Conservation (phyloP, 2,113 vertebrate genomes). For the Prochilodus magdalenae region DNA sequence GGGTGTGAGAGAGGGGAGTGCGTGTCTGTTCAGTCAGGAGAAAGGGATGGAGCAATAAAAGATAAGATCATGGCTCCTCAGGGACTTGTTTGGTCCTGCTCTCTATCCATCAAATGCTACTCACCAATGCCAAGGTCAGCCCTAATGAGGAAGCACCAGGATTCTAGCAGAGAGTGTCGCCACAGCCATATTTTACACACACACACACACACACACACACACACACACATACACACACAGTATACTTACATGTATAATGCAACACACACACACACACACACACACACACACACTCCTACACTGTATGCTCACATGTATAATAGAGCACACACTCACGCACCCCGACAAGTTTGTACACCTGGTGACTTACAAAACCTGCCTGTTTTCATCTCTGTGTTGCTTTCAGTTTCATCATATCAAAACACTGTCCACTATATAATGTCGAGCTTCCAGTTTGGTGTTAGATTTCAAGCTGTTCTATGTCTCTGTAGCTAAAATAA, state of each 20-base stretch:
- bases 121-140: constrained; percentile 82
- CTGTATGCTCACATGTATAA: constrained; percentile 39
- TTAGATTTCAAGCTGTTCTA: too few relatives aligned
- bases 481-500: too few relatives aligned
- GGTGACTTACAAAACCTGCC: neutral
- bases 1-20: constrained; percentile 64
- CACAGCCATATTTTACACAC: constrained; percentile 34
- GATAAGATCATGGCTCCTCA: constrained; percentile 76
- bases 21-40: constrained; percentile 77
- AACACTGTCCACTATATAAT: too few relatives aligned
- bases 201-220: constrained; percentile 18
- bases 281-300: constrained; percentile 25
- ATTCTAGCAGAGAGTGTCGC: constrained; percentile 57
- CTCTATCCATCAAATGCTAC: constrained; percentile 83
- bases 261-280: constrained; percentile 23
- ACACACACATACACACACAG: neutral
- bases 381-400: too few relatives aligned
- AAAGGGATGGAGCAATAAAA: constrained; percentile 81
- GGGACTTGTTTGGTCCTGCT: constrained; percentile 76
- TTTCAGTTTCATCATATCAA: too few relatives aligned
- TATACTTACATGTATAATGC: constrained; percentile 42
- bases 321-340: constrained; percentile 10
- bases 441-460: too few relatives aligned
- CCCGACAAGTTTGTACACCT: neutral
- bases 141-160: constrained; percentile 80